Evolutionary conservation across 2,888 invertebrate genomes (phyloP).

Genomic region (Diplazon laetatorius): DNA sequence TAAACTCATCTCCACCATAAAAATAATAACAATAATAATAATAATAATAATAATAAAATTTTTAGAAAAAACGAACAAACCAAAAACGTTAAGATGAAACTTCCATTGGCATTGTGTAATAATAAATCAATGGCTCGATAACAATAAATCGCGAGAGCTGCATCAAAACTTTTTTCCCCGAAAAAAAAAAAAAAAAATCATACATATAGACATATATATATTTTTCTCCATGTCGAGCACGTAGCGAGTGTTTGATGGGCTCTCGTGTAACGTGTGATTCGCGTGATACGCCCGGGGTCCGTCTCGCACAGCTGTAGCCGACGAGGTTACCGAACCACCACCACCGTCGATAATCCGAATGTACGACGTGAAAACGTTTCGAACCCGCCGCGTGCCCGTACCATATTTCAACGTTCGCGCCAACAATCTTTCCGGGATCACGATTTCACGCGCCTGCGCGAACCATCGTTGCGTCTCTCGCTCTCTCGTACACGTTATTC

Average conservation of each 20-base stretch:
- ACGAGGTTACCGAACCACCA: slow-evolving; percentile 6
- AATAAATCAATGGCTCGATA: too few species aligned
- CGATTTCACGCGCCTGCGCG: slow-evolving; percentile 39
- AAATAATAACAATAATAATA: too few species aligned
- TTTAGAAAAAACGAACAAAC: too few species aligned
- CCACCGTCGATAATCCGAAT: neutral
- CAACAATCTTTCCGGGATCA: slow-evolving; percentile 24
- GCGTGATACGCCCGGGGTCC: neutral
- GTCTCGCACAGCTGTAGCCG: neutral
- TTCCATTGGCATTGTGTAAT: too few species aligned
- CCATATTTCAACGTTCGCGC: slow-evolving; percentile 9
- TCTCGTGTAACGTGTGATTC: slow-evolving; percentile 44
- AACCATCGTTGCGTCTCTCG: neutral
- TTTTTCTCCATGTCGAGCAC: neutral
- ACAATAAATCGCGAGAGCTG: neutral
- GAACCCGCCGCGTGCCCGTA: too few species aligned
- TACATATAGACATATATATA: too few species aligned
- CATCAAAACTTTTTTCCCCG: slow-evolving; percentile 2
- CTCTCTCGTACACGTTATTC: neutral
- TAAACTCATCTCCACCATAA: too few species aligned
- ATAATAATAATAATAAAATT: too few species aligned
- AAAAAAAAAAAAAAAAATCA: too few species aligned
- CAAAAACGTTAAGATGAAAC: too few species aligned
- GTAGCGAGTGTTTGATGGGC: slow-evolving; percentile 26
- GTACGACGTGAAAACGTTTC: neutral